A percentile compares a stretch with the other conserved stretches of the same genome.
Conservation (phyloP, 2,113 vertebrate species). For the Neoarius graeffei region DNA sequence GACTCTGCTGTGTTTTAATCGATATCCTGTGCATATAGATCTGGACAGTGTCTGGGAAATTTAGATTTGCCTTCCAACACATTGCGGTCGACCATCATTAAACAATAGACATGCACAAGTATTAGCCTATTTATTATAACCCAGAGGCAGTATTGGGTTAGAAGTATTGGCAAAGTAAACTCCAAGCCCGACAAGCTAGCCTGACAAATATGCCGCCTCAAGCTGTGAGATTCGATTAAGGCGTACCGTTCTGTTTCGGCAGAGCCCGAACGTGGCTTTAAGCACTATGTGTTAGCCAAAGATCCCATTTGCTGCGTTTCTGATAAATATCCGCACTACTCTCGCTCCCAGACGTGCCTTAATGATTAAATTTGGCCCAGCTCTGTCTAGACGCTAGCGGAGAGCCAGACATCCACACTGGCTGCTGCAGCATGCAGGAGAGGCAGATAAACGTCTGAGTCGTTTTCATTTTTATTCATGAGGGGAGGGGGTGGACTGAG, state of each 20-base stretch:
- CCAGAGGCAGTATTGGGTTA: conserved; percentile 11
- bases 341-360: conserved; percentile 34
- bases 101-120: conserved; percentile 4
- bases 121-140: conserved; percentile 14
- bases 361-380: conserved; percentile 48
- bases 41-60: background rate
- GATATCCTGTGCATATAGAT: background rate
- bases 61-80: background rate
- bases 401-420: conserved; percentile 49
- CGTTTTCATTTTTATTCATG: conserved; percentile 53
- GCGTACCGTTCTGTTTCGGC: background rate
- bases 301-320: conserved; percentile 7
- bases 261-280: background rate
- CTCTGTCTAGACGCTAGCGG: conserved; percentile 50
- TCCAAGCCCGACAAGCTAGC: conserved; percentile 8
- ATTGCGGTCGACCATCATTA: conserved; percentile 13
- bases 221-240: conserved; percentile 24
- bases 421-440: conserved; percentile 40
- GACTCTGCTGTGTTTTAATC: background rate
- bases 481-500: conserved; percentile 25
- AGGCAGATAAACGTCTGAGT: conserved; percentile 49
- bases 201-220: conserved; percentile 31
- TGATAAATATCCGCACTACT: conserved; percentile 33
- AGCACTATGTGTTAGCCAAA: conserved; percentile 23
- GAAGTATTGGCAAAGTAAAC: conserved; percentile 19